Evolutionary conservation across 1,140 invertebrate genomes (phyloP), one percentile per base, ranked within the genome.

Genomic region (Micrasema minimum): DNA sequence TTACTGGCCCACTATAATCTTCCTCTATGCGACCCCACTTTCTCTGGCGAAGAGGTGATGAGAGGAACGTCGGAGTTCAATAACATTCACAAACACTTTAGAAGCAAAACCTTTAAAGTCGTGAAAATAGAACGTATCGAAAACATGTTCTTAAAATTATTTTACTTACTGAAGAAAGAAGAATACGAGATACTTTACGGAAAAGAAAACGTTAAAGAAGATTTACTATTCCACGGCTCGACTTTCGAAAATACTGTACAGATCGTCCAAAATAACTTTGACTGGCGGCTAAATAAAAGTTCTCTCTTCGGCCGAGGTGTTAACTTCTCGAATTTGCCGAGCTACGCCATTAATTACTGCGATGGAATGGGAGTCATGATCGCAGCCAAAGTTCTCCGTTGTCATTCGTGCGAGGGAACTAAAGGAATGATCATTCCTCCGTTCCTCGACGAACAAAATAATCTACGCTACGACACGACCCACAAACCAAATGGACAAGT

Each of bases 251-350:
- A 76, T 67, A 64, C 76, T 11, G 0, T 65, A 6, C 72, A 45
- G 35, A 80, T 80, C 51, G 75, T 72, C 43, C 31, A 22, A 11
- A 62, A 78, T 45, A 80, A 80, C 73, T 79, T 80, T 46, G 57
- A 80, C 68, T 80, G 79, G 79, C 69, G 78, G 23, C 43, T 67
- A 1, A 66, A 72, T 59, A 66, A 59, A 18, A 73, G 37, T 26
- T 71, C 76, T 48, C 74, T 69, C 65, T 78, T 75, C 65, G 79
- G 79, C 0, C 66, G 77, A 41, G 79, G 79, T n/a, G 75, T 79
- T 0, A 78, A 74, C 37, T 79, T 80, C 53, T 74, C 76, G n/a
- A 59, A 71, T 5, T 76, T 76, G 35, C 66, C 78, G 2, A 74
- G 68, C 48, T 80, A 78, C 74, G 76, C 79, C 9, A 74, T 71